Conservation (phyloP, 2,888 invertebrate genomes). For the Sclerodermus sp. region DNA sequence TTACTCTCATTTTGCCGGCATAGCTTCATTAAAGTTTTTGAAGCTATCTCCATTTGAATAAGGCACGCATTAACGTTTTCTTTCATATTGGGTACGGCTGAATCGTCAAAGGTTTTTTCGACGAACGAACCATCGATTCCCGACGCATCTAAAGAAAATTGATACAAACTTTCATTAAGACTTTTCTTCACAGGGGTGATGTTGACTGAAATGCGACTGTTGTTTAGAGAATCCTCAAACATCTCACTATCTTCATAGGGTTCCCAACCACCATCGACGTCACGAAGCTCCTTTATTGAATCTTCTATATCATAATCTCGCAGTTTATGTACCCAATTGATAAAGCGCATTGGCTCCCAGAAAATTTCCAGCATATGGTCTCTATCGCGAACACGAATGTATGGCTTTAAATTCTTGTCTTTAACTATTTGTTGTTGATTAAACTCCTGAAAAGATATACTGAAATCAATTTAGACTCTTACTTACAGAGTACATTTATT, state of each 20-base stretch:
- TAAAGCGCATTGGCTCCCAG: slow-evolving; percentile 48
- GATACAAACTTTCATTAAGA: slow-evolving; percentile 51
- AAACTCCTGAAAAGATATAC: slow-evolving; percentile 52
- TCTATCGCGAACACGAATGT: slow-evolving; percentile 49
- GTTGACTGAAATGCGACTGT: slow-evolving; percentile 48
- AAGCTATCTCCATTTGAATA: slow-evolving; percentile 46
- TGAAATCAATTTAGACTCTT: too few species aligned
- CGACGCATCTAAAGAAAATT: slow-evolving; percentile 49
- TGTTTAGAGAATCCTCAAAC: slow-evolving; percentile 40
- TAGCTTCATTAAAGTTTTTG: slow-evolving; percentile 42
- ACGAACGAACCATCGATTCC: slow-evolving; percentile 32
- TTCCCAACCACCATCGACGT: slow-evolving; percentile 44
- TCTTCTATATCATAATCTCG: slow-evolving; percentile 50
- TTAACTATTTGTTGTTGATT: slow-evolving; percentile 49
- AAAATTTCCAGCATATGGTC: slow-evolving; percentile 40
- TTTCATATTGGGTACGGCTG: slow-evolving; percentile 28
- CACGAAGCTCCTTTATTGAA: slow-evolving; percentile 45
- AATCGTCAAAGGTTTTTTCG: slow-evolving; percentile 33
- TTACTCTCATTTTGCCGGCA: slow-evolving; percentile 37
- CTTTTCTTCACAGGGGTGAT: slow-evolving; percentile 50
- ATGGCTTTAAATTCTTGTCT: slow-evolving; percentile 43
- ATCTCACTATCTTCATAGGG: slow-evolving; percentile 42
- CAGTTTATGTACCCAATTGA: slow-evolving; percentile 49
- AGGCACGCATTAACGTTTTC: slow-evolving; percentile 46
- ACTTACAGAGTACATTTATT: too few species aligned